Percentiles rank a stretch among this genome's conserved stretches.
Conservation (phyloP, 2,113 vertebrate genomes). For the Eleginops maclovinus region DNA sequence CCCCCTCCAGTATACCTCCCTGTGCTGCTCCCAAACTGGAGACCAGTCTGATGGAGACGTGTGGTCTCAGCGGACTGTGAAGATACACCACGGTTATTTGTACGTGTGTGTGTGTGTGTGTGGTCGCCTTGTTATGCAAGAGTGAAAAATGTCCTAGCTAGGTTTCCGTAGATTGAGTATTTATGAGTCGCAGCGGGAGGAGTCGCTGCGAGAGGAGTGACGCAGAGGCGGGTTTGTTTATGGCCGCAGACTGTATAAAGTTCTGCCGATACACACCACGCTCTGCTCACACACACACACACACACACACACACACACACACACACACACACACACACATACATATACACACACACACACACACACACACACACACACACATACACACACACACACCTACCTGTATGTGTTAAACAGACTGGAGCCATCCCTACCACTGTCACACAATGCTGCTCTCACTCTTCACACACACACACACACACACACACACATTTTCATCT, state of each 20-base stretch:
- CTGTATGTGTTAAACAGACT: slow-evolving; percentile 76
- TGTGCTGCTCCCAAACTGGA: slow-evolving; percentile 70
- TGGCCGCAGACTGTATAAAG: slow-evolving; percentile 86
- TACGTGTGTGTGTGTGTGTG: slow-evolving; percentile 58
- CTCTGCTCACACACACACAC: slow-evolving; percentile 73
- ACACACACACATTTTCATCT: slow-evolving; percentile 62
- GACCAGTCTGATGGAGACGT: slow-evolving; percentile 50
- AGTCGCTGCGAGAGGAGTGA: slow-evolving; percentile 80
- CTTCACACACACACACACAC: slow-evolving; percentile 25
- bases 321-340: background rate
- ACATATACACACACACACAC: slow-evolving; percentile 27
- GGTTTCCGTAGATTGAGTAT: slow-evolving; percentile 83
- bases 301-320: no score
- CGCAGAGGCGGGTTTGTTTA: slow-evolving; percentile 39
- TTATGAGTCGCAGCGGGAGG: slow-evolving; percentile 85
- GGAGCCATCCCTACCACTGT: slow-evolving; percentile 55
- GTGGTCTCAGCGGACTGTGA: slow-evolving; percentile 69
- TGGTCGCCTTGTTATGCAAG: slow-evolving; percentile 79
- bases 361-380: no score
- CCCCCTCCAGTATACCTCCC: slow-evolving; percentile 56
- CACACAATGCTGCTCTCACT: slow-evolving; percentile 62
- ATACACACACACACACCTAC: slow-evolving; percentile 28
- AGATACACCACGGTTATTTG: slow-evolving; percentile 81
- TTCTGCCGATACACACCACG: slow-evolving; percentile 86
- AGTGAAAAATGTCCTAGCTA: slow-evolving; percentile 84